phyloP scores from a whole-genome alignment of 2,797 vertebrate species.

The Tinamus major region DNA sequence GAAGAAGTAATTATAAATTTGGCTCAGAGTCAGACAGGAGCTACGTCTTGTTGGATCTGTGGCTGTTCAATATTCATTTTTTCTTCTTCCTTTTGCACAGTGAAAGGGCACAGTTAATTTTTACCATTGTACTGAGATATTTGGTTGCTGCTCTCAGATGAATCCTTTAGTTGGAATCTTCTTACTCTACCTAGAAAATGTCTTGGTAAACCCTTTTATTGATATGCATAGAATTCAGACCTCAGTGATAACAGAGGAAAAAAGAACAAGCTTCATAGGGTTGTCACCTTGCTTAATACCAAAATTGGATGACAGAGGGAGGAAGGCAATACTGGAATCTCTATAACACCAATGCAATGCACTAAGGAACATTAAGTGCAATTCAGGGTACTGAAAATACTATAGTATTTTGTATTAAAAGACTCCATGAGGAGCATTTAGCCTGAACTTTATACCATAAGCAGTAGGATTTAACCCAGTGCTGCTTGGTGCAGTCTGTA shows the following conservation, averaged over 20 bases:
- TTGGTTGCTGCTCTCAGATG: not conserved
- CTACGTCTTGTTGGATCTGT: not conserved
- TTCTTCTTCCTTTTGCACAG: slow-evolving; percentile 14
- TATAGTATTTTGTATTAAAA: not conserved
- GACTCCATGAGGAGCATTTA: not conserved
- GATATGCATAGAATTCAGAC: not conserved
- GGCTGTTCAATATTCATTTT: slow-evolving; percentile 47
- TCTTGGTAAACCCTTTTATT: not conserved
- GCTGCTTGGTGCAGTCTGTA: not conserved
- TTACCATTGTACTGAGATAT: slow-evolving; percentile 15
- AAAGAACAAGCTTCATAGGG: not conserved
- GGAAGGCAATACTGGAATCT: not conserved
- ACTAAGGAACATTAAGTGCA: not conserved
- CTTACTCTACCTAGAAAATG: not conserved
- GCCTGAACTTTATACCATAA: not conserved
- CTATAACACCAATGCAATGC: not conserved
- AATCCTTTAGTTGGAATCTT: not conserved
- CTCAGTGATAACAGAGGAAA: not conserved
- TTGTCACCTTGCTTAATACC: not conserved
- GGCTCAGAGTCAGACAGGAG: slow-evolving; percentile 19
- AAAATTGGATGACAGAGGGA: not conserved
- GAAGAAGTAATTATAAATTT: slow-evolving; percentile 62
- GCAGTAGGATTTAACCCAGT: not conserved
- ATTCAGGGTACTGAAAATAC: not conserved
- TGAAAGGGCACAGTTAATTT: slow-evolving; percentile 28